phyloP scores from a whole-genome alignment of 2,797 vertebrate species.

The Sardinella longiceps region DNA sequence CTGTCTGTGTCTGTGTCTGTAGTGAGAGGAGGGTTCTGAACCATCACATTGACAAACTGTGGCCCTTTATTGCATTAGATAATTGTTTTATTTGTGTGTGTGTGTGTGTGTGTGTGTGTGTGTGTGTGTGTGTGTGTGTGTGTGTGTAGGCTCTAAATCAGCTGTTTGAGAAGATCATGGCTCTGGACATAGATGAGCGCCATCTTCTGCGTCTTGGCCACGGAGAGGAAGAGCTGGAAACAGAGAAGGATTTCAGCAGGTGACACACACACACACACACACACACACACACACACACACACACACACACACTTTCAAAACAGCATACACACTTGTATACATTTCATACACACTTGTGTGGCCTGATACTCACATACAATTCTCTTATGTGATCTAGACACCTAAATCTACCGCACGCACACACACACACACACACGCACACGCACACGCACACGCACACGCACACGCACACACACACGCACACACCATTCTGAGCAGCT shows the following conservation, averaged over 20 bases:
- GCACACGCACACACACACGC: not conserved
- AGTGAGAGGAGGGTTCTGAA: too few relatives aligned
- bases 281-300: constrained; percentile 24
- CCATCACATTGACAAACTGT: too few relatives aligned
- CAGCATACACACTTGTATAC: too few relatives aligned
- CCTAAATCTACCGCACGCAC: not conserved
- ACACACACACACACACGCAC: not conserved
- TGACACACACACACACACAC: constrained; percentile 69
- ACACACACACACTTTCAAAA: not conserved
- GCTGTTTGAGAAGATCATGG: constrained; percentile 99
- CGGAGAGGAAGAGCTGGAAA: constrained; percentile 96
- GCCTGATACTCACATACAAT: not conserved
- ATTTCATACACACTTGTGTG: not conserved
- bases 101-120: not conserved
- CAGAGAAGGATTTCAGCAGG: constrained; percentile 99
- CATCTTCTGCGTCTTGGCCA: constrained; percentile 97
- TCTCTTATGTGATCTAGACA: not conserved
- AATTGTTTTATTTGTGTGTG: too few relatives aligned
- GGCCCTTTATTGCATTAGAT: too few relatives aligned
- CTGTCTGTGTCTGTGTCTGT: not conserved
- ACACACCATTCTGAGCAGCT: not conserved
- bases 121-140: constrained; percentile 27
- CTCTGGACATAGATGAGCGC: constrained; percentile 94
- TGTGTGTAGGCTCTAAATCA: constrained; percentile 91
- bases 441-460: not conserved